Conservation (phyloP, 1,140 invertebrate genomes). For the Doryteuthis pealeii region DNA sequence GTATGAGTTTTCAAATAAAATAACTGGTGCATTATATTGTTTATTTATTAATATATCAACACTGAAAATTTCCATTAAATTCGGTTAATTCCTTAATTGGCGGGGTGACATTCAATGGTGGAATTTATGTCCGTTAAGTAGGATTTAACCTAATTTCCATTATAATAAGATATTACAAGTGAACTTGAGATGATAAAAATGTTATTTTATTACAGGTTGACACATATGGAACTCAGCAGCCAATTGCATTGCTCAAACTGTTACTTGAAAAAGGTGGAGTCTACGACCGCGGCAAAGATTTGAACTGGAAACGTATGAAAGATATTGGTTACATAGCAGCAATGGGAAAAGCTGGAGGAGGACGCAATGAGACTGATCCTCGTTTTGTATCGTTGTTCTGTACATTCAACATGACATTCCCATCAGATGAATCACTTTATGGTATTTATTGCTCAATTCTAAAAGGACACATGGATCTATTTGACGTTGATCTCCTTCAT, state of each 20-base stretch:
- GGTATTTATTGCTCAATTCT: conserved; percentile 74
- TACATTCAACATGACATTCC: conserved; percentile 82
- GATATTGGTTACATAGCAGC: conserved; percentile 69
- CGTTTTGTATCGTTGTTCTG: conserved; percentile 87
- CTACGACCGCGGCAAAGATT: conserved; percentile 84
- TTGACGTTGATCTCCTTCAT: conserved; percentile 68
- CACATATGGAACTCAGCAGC: conserved; percentile 88
- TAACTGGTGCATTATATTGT: no score
- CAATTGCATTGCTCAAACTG: conserved; percentile 84
- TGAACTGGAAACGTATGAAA: conserved; percentile 84
- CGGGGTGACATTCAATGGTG: no score
- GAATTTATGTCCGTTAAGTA: no score
- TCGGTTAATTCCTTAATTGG: no score
- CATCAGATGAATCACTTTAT: conserved; percentile 66
- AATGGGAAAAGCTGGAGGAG: conserved; percentile 77
- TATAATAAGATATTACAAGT: no score
- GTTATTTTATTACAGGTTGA: no score
- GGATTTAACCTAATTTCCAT: no score
- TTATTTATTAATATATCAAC: no score
- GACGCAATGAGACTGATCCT: conserved; percentile 84
- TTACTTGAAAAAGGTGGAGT: conserved; percentile 82
- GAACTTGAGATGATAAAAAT: no score
- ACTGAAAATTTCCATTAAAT: no score
- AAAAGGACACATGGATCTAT: conserved; percentile 72
- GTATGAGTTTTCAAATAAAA: no score